These are phyloP conservation scores for Moxostoma hubbsi DNA, from an alignment of 2,797 vertebrate genomes.

Conservation along the genomic window DNA sequence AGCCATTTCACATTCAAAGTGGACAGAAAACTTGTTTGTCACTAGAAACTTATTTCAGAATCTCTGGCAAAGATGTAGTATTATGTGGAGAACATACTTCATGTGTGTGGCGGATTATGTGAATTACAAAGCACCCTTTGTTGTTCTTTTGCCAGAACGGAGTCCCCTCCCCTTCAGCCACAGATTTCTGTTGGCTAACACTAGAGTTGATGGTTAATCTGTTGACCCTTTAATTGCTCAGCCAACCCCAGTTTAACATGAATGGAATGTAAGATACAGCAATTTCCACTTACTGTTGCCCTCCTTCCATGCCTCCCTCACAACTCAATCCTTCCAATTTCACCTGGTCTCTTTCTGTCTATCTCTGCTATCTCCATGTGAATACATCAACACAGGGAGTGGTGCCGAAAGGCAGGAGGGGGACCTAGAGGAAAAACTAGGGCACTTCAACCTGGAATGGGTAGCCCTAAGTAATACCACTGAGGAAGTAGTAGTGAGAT, in stretches of 20 bases:
- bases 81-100: not conserved
- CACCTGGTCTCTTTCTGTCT: not conserved
- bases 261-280: conserved; percentile 31
- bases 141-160: not conserved
- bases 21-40: too few species aligned
- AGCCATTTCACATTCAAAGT: too few species aligned
- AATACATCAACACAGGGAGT: conserved; percentile 70
- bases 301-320: conserved; percentile 14
- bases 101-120: not conserved
- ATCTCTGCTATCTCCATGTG: conserved; percentile 56
- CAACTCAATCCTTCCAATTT: not conserved
- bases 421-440: conserved; percentile 63
- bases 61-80: too few species aligned
- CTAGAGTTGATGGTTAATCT: conserved; percentile 22
- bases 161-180: not conserved
- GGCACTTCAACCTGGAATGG: conserved; percentile 74
- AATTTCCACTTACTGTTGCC: conserved; percentile 46
- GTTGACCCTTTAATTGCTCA: conserved; percentile 33
- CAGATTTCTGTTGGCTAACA: not conserved
- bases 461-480: conserved; percentile 71
- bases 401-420: conserved; percentile 52
- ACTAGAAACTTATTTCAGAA: too few species aligned
- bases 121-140: not conserved
- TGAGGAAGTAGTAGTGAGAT: conserved; percentile 61
- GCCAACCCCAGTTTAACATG: conserved; percentile 9